Evolutionary conservation across 2,113 vertebrate species (phyloP).

Genomic region (Chunga burmeisteri): DNA sequence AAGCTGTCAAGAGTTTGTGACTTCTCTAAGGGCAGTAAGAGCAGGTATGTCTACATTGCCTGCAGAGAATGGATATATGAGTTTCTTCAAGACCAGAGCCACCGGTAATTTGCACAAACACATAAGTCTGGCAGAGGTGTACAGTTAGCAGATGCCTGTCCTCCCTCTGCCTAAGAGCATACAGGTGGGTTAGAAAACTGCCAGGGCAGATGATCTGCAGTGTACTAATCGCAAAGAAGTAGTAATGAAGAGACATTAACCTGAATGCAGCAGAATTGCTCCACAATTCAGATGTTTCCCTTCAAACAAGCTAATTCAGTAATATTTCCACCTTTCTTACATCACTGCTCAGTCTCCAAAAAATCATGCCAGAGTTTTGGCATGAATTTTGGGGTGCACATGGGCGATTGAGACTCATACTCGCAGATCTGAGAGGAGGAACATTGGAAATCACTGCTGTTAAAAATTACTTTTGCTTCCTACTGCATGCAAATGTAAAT

Average conservation of each 20-base stretch:
- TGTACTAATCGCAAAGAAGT: neutral
- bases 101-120: neutral
- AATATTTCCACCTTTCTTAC: neutral
- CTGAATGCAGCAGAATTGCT: neutral
- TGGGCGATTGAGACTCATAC: neutral
- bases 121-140: neutral
- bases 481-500: neutral
- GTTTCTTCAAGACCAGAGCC: neutral
- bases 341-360: neutral
- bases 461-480: neutral
- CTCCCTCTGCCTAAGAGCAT: neutral
- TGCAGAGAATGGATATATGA: neutral
- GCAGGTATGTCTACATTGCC: fast-evolving
- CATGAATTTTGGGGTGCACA: neutral
- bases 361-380: neutral
- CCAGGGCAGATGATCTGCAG: neutral
- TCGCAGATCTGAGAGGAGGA: neutral
- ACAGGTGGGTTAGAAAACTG: neutral
- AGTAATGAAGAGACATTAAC: neutral
- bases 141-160: neutral
- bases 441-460: neutral
- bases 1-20: neutral
- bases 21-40: neutral
- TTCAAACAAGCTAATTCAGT: neutral
- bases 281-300: neutral